Conservation (phyloP, 2,797 vertebrate species). For the Sebastes aleutianus region DNA sequence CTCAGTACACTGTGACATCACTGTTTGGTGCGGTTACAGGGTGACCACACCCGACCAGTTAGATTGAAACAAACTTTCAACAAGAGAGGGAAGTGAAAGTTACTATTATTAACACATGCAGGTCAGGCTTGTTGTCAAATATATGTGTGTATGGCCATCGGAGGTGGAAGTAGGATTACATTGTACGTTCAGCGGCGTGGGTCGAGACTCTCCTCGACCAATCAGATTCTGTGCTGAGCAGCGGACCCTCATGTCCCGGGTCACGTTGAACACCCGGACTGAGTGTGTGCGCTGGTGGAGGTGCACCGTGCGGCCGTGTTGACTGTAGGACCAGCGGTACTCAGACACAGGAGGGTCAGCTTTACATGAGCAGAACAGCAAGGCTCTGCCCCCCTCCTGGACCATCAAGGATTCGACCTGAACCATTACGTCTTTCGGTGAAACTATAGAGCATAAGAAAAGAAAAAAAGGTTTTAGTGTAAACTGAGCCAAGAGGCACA, state of each 20-base stretch:
- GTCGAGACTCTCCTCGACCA: conserved; percentile 76
- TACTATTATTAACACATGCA: neutral
- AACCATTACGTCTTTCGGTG: conserved; percentile 79
- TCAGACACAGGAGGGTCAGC: conserved; percentile 79
- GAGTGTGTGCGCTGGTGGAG: conserved; percentile 54
- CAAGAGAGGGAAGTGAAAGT: neutral
- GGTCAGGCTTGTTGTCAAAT: neutral
- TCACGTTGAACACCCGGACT: conserved; percentile 75
- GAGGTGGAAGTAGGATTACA: conserved; percentile 66
- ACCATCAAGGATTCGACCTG: conserved; percentile 71
- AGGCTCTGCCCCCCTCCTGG: conserved; percentile 76
- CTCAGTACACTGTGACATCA: neutral
- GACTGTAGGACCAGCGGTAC: conserved; percentile 81
- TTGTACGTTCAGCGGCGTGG: conserved; percentile 70
- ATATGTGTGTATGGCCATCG: neutral
- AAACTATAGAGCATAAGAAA: conserved; percentile 59
- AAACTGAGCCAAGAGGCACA: neutral
- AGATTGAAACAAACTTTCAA: neutral
- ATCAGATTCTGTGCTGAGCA: conserved; percentile 79
- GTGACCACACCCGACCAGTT: neutral
- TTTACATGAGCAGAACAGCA: conserved; percentile 81
- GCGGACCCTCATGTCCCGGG: conserved; percentile 72
- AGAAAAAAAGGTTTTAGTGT: neutral
- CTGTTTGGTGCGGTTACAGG: neutral
- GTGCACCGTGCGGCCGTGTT: conserved; percentile 52